These are phyloP conservation scores for Caloenas nicobarica DNA, from an alignment of 2,113 vertebrate genomes.

Conservation along the genomic window DNA sequence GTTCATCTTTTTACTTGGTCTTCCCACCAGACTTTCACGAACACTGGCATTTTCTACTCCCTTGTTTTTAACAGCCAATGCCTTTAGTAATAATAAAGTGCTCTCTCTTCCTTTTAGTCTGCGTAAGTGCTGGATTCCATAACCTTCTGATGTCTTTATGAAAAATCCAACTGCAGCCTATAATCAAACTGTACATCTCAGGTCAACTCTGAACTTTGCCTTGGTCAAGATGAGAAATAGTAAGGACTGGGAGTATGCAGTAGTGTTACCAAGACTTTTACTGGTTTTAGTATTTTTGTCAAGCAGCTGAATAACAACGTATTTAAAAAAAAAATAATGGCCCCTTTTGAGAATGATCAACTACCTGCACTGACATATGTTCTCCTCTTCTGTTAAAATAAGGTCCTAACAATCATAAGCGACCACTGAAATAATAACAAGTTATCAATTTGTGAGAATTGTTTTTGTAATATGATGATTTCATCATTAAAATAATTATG, in stretches of 20 bases:
- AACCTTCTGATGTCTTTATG: not conserved
- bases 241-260: not conserved
- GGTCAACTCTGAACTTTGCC: not conserved
- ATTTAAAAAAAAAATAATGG: not conserved
- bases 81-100: not conserved
- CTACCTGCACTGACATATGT: not conserved
- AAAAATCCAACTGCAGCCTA: not conserved
- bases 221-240: not conserved
- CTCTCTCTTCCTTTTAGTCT: not conserved
- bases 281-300: not conserved
- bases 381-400: not conserved
- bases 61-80: not conserved
- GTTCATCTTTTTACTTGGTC: not conserved
- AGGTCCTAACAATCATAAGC: not conserved
- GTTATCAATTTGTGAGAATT: not conserved
- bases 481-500: not conserved
- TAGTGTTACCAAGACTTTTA: not conserved
- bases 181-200: conserved; percentile 1
- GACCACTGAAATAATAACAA: not conserved
- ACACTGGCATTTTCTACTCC: not conserved
- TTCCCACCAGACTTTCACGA: not conserved
- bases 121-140: not conserved
- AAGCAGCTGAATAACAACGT: not conserved
- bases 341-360: not conserved
- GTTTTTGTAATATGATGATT: not conserved